Percentiles rank a stretch among this genome's conserved stretches.
phyloP scores from a whole-genome alignment of 64 coral and sea anemone species.

The Stichodactyla mertensii region DNA sequence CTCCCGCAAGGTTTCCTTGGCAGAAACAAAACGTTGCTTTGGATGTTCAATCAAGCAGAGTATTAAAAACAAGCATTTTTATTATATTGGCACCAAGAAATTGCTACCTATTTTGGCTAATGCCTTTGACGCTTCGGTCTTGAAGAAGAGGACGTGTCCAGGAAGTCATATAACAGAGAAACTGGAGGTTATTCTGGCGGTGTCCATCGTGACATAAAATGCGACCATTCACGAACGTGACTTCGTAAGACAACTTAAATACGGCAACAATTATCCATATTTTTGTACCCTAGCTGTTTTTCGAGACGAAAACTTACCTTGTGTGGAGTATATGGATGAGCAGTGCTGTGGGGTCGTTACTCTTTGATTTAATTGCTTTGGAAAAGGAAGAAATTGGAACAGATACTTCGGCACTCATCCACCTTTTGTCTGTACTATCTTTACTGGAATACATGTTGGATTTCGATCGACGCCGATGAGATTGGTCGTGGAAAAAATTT shows the following conservation, averaged over 20 bases:
- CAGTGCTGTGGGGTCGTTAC: background rate
- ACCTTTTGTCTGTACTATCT: constrained; percentile 1
- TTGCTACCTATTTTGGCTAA: background rate
- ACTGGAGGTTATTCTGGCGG: background rate
- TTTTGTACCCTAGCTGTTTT: background rate
- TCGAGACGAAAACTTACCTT: background rate
- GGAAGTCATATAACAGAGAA: background rate
- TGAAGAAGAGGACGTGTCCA: background rate
- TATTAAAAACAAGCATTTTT: constrained; percentile 8
- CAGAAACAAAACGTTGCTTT: background rate
- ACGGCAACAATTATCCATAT: background rate
- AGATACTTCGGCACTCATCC: constrained; percentile 6
- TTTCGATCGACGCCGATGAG: background rate
- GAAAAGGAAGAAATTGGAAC: constrained; percentile 13
- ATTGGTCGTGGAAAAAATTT: background rate
- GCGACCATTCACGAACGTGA: background rate
- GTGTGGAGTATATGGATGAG: background rate
- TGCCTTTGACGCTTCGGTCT: background rate
- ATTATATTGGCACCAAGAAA: background rate
- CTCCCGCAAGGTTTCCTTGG: constrained; percentile 22
- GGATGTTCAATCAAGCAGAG: constrained; percentile 10
- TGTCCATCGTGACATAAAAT: constrained; percentile 5
- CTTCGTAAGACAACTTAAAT: background rate
- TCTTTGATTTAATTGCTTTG: background rate
- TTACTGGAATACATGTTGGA: background rate